phyloP scores from a whole-genome alignment of 2,113 vertebrate genomes.

The Manacus vitellinus region DNA sequence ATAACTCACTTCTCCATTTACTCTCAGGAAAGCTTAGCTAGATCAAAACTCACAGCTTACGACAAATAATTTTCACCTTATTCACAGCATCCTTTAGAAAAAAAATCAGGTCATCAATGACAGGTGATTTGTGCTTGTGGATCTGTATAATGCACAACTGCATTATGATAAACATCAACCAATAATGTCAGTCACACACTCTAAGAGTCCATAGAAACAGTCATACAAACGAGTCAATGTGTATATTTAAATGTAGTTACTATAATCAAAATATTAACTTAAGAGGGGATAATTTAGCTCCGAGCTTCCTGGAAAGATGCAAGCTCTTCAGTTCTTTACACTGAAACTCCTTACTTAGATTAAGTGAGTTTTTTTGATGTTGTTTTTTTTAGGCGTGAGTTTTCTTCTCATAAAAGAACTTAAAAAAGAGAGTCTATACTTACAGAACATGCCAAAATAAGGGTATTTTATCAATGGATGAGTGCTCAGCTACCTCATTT shows the following conservation, averaged over 20 bases:
- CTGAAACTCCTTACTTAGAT: neutral
- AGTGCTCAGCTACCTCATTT: neutral
- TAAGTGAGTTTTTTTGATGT: neutral
- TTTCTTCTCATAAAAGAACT: neutral
- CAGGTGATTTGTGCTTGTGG: neutral
- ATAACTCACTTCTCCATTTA: neutral
- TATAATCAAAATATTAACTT: neutral
- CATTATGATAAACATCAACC: neutral
- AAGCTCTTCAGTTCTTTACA: neutral
- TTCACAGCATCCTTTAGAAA: neutral
- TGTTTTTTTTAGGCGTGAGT: neutral
- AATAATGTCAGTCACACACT: neutral
- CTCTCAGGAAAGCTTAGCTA: neutral
- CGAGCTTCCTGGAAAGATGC: neutral
- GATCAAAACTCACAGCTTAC: constrained; percentile 8
- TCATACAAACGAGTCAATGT: neutral
- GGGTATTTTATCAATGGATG: neutral
- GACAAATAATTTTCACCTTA: neutral
- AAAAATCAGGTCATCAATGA: neutral
- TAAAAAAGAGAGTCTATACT: neutral
- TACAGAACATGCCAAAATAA: neutral
- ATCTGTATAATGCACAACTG: neutral
- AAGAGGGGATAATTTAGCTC: neutral
- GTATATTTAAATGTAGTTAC: neutral
- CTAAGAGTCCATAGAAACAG: neutral